phyloP scores from a whole-genome alignment of 2,797 vertebrate species.

The Salarias fasciatus region DNA sequence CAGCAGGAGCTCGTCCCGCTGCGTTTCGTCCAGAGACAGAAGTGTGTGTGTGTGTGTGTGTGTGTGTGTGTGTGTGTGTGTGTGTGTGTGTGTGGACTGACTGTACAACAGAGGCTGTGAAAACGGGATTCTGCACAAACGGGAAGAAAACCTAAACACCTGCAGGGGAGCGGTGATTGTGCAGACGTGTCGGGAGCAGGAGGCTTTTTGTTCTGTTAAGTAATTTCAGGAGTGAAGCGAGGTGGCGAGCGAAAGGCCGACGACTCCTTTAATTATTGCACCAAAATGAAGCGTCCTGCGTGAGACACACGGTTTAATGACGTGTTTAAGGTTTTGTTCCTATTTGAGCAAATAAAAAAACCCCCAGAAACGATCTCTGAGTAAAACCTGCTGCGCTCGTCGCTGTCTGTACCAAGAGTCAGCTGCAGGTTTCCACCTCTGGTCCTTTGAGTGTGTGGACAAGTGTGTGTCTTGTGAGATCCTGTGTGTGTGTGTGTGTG shows the following conservation, averaged over 20 bases:
- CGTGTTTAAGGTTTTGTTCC: too few relatives aligned
- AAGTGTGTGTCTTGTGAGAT: not conserved
- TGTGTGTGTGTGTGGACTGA: not conserved
- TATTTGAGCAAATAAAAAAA: too few relatives aligned
- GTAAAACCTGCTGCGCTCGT: too few relatives aligned
- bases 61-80: too few relatives aligned
- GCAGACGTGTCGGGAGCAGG: not conserved
- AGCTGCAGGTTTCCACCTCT: too few relatives aligned
- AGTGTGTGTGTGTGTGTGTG: too few relatives aligned
- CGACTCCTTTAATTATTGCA: slow-evolving; percentile 23
- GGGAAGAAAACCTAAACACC: not conserved
- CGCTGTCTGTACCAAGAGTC: too few relatives aligned
- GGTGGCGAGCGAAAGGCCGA: slow-evolving; percentile 1
- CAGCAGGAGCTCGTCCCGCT: slow-evolving; percentile 10
- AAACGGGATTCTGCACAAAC: not conserved
- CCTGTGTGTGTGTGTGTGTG: slow-evolving; percentile 16
- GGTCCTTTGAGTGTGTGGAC: too few relatives aligned
- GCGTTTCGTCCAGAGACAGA: too few relatives aligned
- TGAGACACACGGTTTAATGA: not conserved
- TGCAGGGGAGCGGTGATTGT: too few relatives aligned
- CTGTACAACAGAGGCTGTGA: slow-evolving; percentile 25
- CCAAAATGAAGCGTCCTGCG: slow-evolving; percentile 16
- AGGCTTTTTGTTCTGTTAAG: not conserved
- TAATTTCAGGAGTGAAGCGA: not conserved
- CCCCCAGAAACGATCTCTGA: too few relatives aligned